A percentile compares a stretch with the other conserved stretches of the same genome.
Conservation (phyloP, 2,888 invertebrate genomes). For the Caenorhabditis drosophilae region DNA sequence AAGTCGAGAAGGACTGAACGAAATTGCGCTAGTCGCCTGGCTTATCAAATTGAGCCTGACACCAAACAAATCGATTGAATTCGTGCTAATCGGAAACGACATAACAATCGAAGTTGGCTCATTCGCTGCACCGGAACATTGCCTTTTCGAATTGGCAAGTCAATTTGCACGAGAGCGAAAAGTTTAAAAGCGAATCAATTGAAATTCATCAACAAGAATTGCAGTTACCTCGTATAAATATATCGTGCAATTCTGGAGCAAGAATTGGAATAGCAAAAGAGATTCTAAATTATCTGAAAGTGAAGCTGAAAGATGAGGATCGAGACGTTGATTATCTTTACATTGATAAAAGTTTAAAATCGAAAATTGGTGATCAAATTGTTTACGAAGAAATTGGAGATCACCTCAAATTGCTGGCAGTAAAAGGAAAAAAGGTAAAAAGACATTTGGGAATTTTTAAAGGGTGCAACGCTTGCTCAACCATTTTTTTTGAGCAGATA, state of each 20-base stretch:
- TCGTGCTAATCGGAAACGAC: constrained; percentile 95
- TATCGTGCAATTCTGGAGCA: constrained; percentile 95
- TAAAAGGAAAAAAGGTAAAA: constrained; percentile 76
- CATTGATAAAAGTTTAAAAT: constrained; percentile 86
- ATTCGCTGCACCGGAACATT: constrained; percentile 92
- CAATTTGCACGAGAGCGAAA: constrained; percentile 58
- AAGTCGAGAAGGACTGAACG: constrained; percentile 2
- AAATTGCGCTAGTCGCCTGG: constrained; percentile 29
- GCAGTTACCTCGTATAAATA: constrained; percentile 86
- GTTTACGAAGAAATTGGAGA: constrained; percentile 51
- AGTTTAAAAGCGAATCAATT: too few relatives aligned
- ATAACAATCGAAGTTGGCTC: constrained; percentile 82
- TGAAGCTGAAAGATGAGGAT: constrained; percentile 78
- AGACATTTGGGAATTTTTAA: too few relatives aligned
- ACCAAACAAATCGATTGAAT: constrained; percentile 86
- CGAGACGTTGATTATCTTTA: constrained; percentile 93
- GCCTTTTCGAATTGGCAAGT: constrained; percentile 77
- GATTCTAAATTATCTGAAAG: constrained; percentile 84
- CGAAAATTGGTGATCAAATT: constrained; percentile 52
- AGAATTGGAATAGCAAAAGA: constrained; percentile 96
- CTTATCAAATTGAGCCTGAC: constrained; percentile 4
- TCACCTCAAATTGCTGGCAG: constrained; percentile 68
- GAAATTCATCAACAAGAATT: too few relatives aligned
- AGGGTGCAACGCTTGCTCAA: too few relatives aligned
- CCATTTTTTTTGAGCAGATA: too few relatives aligned